A percentile compares a stretch with the other conserved stretches of the same genome.
Conservation (phyloP, 2,888 invertebrate genomes). For the Furcula furcula region DNA sequence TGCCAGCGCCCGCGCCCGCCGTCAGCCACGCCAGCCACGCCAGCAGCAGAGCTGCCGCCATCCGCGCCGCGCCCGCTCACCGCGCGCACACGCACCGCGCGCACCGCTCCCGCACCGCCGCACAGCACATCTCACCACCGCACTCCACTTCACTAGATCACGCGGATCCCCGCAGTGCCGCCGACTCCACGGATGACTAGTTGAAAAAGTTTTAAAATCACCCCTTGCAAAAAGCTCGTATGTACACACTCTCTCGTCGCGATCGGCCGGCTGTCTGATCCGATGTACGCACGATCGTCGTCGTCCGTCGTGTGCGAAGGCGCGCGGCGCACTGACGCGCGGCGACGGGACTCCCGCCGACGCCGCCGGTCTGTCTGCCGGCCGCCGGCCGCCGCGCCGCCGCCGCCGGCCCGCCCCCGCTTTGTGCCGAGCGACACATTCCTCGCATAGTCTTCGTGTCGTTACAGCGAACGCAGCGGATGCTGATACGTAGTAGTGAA, state of each 20-base stretch:
- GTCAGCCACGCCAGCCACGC: constrained; percentile 73
- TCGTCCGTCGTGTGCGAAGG: not conserved
- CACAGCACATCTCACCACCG: not conserved
- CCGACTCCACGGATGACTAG: not conserved
- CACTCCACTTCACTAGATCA: not conserved
- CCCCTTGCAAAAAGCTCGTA: not conserved
- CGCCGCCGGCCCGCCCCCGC: not conserved
- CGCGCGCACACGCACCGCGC: constrained; percentile 1
- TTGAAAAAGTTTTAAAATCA: not conserved
- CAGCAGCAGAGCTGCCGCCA: constrained; percentile 61
- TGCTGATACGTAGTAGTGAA: no score
- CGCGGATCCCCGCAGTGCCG: not conserved
- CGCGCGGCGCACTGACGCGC: constrained; percentile 1
- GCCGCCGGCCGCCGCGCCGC: constrained; percentile 8
- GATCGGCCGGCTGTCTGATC: not conserved
- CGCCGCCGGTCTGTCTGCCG: not conserved
- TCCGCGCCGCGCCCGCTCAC: constrained; percentile 49
- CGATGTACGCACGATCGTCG: not conserved
- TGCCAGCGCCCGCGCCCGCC: constrained; percentile 8
- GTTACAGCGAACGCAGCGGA: no score
- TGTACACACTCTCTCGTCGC: not conserved
- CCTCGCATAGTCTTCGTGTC: no score
- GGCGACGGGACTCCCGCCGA: constrained; percentile 4
- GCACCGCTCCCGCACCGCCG: constrained; percentile 1
- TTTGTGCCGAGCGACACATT: no score